Evolutionary conservation across 2,113 vertebrate genomes (phyloP).

Genomic region (Erinaceus europaeus): DNA sequence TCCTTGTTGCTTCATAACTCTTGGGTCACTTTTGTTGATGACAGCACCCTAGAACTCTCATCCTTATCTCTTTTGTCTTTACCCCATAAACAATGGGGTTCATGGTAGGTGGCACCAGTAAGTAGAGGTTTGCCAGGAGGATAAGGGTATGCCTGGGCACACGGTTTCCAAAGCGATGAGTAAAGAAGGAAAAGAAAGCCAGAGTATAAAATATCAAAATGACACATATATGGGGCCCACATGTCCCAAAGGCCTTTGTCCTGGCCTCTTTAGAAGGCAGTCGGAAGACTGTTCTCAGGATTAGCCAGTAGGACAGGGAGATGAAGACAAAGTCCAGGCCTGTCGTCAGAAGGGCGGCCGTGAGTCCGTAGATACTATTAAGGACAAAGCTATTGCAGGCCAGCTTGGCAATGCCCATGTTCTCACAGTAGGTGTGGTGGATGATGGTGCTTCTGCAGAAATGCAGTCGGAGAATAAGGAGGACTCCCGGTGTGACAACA

Average conservation of each 20-base stretch:
- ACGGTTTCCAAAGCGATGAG: conserved; percentile 53
- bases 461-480: conserved; percentile 42
- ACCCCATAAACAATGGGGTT: conserved; percentile 64
- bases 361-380: conserved; percentile 61
- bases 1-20: not conserved
- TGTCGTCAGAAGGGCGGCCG: conserved; percentile 60
- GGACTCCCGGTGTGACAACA: conserved; percentile 56
- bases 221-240: conserved; percentile 61
- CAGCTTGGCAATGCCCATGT: conserved; percentile 69
- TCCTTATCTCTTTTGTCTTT: conserved; percentile 66
- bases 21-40: not conserved
- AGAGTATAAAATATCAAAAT: conserved; percentile 67
- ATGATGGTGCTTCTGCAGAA: conserved; percentile 52
- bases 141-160: conserved; percentile 47
- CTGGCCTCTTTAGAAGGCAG: conserved; percentile 44
- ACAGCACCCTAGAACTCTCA: not conserved
- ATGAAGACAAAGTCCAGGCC: conserved; percentile 61
- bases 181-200: conserved; percentile 73
- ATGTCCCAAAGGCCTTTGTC: conserved; percentile 58
- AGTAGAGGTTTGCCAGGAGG: conserved; percentile 68
- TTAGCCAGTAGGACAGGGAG: conserved; percentile 59
- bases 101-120: conserved; percentile 66
- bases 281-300: conserved; percentile 51
- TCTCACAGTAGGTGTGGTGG: conserved; percentile 65
- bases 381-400: conserved; percentile 43